Percentiles rank a stretch among this genome's conserved stretches.
These are phyloP conservation scores for Hypotaenidia philippensis DNA, from an alignment of 2,797 vertebrate genomes.

Conservation along the genomic window DNA sequence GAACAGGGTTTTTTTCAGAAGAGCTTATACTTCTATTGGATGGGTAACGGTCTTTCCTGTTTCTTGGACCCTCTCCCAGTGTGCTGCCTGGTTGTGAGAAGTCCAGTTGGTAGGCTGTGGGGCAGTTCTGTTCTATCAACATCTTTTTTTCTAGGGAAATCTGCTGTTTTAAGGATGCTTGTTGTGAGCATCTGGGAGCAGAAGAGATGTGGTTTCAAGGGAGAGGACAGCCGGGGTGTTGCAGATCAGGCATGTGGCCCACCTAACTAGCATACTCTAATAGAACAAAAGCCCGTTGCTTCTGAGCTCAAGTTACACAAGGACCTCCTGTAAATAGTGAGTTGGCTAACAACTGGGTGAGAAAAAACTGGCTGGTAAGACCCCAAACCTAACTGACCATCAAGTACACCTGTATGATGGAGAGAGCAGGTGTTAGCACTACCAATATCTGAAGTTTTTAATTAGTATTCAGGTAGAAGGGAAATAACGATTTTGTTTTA, in stretches of 20 bases:
- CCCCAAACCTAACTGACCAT: not conserved
- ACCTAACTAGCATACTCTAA: not conserved
- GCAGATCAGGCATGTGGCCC: not conserved
- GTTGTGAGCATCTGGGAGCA: not conserved
- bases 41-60: not conserved
- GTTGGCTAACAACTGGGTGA: not conserved
- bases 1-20: not conserved
- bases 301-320: not conserved
- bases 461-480: not conserved
- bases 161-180: not conserved
- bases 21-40: not conserved
- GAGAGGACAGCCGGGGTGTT: not conserved
- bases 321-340: not conserved
- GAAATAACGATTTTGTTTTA: not conserved
- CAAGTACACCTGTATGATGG: accelerated
- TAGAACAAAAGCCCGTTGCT: not conserved
- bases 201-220: not conserved
- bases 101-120: not conserved
- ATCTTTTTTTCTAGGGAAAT: not conserved
- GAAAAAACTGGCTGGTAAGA: not conserved
- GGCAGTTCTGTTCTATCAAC: not conserved
- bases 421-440: not conserved
- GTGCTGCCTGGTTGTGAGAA: not conserved
- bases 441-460: not conserved
- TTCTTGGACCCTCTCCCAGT: not conserved